Conservation (phyloP, 2,888 invertebrate genomes). For the Tinea semifulvella region DNA sequence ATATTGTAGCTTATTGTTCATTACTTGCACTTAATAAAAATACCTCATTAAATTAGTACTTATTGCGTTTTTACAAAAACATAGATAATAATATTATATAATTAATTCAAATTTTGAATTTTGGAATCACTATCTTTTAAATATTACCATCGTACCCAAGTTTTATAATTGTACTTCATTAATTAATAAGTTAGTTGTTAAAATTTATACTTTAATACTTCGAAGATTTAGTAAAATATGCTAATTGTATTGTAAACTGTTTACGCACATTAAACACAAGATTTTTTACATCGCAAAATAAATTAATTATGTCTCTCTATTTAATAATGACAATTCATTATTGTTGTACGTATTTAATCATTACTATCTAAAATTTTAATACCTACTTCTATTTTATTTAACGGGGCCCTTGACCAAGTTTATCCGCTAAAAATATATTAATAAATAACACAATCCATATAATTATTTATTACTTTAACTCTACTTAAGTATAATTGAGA, state of each 20-base stretch:
- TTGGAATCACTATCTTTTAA: too few relatives aligned
- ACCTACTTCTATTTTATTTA: slow-evolving; percentile 3
- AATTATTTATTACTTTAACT: slow-evolving; percentile 7
- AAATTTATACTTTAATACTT: slow-evolving; percentile 9
- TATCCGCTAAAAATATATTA: too few relatives aligned
- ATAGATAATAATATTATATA: too few relatives aligned
- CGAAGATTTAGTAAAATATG: slow-evolving; percentile 9
- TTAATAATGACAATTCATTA: slow-evolving; percentile 23
- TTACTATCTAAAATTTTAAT: slow-evolving; percentile 34
- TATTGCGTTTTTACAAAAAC: slow-evolving; percentile 1
- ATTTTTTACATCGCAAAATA: slow-evolving; percentile 13
- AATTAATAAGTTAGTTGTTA: slow-evolving; percentile 5
- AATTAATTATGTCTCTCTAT: slow-evolving; percentile 52
- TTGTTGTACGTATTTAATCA: slow-evolving; percentile 38
- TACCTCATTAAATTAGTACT: slow-evolving; percentile 6
- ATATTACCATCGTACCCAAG: background rate
- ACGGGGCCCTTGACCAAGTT: too few relatives aligned
- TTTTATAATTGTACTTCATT: background rate
- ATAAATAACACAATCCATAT: too few relatives aligned
- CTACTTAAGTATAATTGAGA: too few relatives aligned
- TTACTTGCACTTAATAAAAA: background rate
- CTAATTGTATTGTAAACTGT: slow-evolving; percentile 10
- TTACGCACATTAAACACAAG: slow-evolving; percentile 14
- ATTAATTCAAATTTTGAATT: too few relatives aligned
- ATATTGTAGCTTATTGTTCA: too few relatives aligned